phyloP scores from a whole-genome alignment of 2,113 vertebrate genomes.

The Cathartes aura region DNA sequence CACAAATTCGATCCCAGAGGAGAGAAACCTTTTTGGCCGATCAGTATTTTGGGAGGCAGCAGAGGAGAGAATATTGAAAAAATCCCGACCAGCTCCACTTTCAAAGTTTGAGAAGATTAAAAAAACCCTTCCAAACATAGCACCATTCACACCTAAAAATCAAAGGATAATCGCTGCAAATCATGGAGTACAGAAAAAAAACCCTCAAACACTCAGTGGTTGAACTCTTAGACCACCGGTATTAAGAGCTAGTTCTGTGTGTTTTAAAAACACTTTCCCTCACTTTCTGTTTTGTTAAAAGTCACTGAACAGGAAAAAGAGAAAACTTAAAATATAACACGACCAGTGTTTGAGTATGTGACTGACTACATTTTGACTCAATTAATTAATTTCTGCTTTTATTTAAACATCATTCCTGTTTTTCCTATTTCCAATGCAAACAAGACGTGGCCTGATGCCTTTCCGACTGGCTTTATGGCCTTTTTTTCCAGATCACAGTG shows the following conservation, averaged over 20 bases:
- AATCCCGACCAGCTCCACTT: background rate
- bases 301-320: background rate
- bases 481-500: background rate
- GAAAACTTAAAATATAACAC: background rate
- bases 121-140: background rate
- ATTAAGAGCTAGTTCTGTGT: background rate
- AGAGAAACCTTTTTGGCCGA: background rate
- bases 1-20: background rate
- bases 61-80: background rate
- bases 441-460: background rate
- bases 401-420: background rate
- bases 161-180: background rate
- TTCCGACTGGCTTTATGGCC: background rate
- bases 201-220: fast-evolving
- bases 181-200: background rate
- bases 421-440: background rate
- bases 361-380: background rate
- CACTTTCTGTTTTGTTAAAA: background rate
- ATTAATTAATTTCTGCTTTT: background rate
- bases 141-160: background rate
- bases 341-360: background rate
- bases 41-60: background rate
- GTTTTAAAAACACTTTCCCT: background rate
- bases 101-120: background rate
- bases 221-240: background rate